Base-by-base conservation (phyloP, 2,113 vertebrate genomes). In the Heloderma charlesbogerti region DNA sequence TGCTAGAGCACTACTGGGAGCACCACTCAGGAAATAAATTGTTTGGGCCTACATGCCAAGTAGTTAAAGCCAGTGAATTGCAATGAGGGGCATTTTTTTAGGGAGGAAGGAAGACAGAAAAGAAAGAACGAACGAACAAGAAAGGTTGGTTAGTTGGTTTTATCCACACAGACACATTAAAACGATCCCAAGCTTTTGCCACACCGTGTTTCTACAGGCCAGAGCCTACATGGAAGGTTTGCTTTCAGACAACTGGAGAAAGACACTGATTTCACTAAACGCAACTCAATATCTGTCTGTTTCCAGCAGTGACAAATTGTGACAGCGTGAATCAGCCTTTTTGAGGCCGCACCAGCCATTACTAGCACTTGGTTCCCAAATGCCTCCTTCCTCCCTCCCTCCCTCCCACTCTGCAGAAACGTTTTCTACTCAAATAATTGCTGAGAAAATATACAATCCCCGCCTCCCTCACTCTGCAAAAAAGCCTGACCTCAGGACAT, bases 201-300 rank as follows among this genome's bases (percentile, higher is more conserved):
- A 85, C 90, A 92, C 90, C 72, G 93, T 95, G 91, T 66, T 43
- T 43, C 57, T 92, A 91, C 37, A 91, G 92, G 86, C 91, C 90
- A 92, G 91, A 92, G 86, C 22, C 22, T 83, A 81, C 89, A 91
- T 69, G 84, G 92, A 67, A 54, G 88, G 93, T 96, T 95, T 96
- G 69, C 93, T 96, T 95, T 82, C 92, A 90, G 90, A 91, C 87
- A 95, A 72, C 51, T 69, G 92, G 90, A 34, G 91, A 40, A 8
- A 93, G 74, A 83, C 90, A 94, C 93, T 94, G 89, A 94, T 95
- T 95, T 96, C 93, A 95, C 86, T 93, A 94, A 94, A 95, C 93
- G 66, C 93, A 94, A 94, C 94, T 67, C 94, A 92, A 94, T 94
- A 94, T 81, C 92, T 93, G 71, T 77, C 92, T 96, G 86, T 94